Percentiles rank a stretch among this genome's conserved stretches.
These are phyloP conservation scores for Epirrhoe tristata DNA, from an alignment of 2,888 invertebrate genomes.

Conservation along the genomic window DNA sequence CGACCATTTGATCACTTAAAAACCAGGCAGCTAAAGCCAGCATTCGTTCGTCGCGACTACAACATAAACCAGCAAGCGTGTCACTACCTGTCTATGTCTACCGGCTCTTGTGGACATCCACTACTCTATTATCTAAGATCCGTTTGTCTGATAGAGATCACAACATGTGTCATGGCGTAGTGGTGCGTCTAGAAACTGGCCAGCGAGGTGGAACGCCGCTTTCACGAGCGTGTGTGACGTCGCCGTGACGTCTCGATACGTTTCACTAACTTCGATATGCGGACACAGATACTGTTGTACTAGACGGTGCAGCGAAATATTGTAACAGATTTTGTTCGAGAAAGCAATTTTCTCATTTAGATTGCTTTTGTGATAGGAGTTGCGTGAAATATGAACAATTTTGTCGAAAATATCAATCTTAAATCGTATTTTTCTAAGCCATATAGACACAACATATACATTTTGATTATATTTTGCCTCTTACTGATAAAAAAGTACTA, in stretches of 20 bases:
- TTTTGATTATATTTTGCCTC: too few relatives aligned
- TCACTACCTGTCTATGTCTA: not conserved
- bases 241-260: constrained; percentile 66
- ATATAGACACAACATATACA: too few relatives aligned
- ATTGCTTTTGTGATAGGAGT: not conserved
- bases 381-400: not conserved
- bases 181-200: constrained; percentile 68
- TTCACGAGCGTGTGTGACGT: constrained; percentile 66
- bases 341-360: not conserved
- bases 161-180: constrained; percentile 23
- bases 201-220: constrained; percentile 79
- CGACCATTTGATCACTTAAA: too few relatives aligned
- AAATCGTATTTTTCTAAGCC: too few relatives aligned
- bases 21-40: too few relatives aligned
- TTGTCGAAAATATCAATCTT: not conserved
- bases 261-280: constrained; percentile 61
- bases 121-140: constrained; percentile 17
- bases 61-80: not conserved
- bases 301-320: constrained; percentile 37
- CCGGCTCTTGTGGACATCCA: constrained; percentile 11
- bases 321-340: constrained; percentile 1
- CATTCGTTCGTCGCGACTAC: not conserved
- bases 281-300: constrained; percentile 39
- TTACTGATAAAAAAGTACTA: too few relatives aligned
- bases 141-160: constrained; percentile 15